phyloP scores from a whole-genome alignment of 37 sponge, comb jelly and placozoan genomes.

The Chondrosia reniformis region DNA sequence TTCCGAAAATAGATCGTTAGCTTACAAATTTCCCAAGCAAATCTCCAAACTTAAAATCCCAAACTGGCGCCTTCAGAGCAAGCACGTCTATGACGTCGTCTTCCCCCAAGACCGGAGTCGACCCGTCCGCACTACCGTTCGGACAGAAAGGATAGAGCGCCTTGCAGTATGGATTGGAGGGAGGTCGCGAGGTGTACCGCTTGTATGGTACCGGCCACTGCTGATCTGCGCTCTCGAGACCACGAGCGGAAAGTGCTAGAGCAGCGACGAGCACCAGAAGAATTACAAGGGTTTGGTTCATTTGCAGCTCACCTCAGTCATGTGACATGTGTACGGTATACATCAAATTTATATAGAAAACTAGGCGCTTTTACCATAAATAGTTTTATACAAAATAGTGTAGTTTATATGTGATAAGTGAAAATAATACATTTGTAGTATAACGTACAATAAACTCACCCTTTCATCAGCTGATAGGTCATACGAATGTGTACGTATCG shows the following conservation, averaged over 20 bases:
- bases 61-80: constrained; percentile 56
- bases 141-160: constrained; percentile 15
- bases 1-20: background rate
- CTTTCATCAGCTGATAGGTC: no score
- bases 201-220: constrained; percentile 47
- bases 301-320: no score
- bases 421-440: no score
- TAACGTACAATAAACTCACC: no score
- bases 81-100: constrained; percentile 51
- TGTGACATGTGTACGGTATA: no score
- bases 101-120: constrained; percentile 37
- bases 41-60: constrained; percentile 55
- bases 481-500: no score
- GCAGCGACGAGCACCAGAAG: background rate
- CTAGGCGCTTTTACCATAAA: no score
- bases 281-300: background rate
- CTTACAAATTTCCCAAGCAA: constrained; percentile 46
- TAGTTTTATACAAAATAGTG: no score
- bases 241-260: background rate
- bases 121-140: constrained; percentile 19
- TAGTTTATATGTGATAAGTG: no score
- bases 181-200: constrained; percentile 29
- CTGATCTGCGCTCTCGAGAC: background rate
- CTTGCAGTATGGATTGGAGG: constrained; percentile 44
- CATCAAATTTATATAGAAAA: no score